A percentile compares a stretch with the other conserved stretches of the same genome.
Conservation (phyloP, 1,140 invertebrate species). For the Drosophila chauvacae region DNA sequence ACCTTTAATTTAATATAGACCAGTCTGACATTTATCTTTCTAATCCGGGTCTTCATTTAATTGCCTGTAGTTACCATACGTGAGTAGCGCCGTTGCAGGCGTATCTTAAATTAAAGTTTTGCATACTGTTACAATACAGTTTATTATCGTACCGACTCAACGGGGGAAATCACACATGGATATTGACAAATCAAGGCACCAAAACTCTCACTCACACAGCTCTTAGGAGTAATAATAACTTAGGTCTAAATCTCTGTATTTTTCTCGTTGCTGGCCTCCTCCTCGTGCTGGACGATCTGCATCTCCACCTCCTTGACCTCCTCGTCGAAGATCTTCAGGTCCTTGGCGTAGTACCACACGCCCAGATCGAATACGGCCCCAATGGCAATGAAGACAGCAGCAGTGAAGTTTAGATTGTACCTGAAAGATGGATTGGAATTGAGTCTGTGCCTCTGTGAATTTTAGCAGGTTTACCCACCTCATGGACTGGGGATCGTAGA, state of each 20-base stretch:
- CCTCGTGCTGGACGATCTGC: slow-evolving; percentile 79
- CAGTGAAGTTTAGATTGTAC: slow-evolving; percentile 88
- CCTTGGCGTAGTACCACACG: slow-evolving; percentile 89
- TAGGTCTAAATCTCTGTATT: slow-evolving; percentile 79
- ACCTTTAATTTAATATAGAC: slow-evolving; percentile 23
- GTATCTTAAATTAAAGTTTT: too few relatives aligned
- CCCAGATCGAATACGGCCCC: slow-evolving; percentile 88
- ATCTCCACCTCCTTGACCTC: slow-evolving; percentile 85
- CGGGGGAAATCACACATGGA: slow-evolving; percentile 46
- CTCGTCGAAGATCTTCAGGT: slow-evolving; percentile 90
- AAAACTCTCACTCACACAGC: slow-evolving; percentile 44
- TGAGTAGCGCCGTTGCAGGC: not conserved
- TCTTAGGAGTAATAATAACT: slow-evolving; percentile 35
- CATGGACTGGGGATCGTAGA: slow-evolving; percentile 88
- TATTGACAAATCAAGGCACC: slow-evolving; percentile 48
- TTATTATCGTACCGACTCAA: slow-evolving; percentile 38
- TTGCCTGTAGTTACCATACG: slow-evolving; percentile 26
- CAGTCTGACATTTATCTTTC: slow-evolving; percentile 21
- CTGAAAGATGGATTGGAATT: slow-evolving; percentile 18
- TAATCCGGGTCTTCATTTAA: slow-evolving; percentile 26
- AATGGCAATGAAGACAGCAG: slow-evolving; percentile 87
- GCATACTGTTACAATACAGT: slow-evolving; percentile 39
- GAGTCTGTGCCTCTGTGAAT: not conserved
- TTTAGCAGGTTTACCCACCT: slow-evolving; percentile 84
- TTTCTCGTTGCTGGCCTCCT: slow-evolving; percentile 74